phyloP scores from a whole-genome alignment of 2,113 vertebrate genomes.

The Gymnobelideus leadbeateri region DNA sequence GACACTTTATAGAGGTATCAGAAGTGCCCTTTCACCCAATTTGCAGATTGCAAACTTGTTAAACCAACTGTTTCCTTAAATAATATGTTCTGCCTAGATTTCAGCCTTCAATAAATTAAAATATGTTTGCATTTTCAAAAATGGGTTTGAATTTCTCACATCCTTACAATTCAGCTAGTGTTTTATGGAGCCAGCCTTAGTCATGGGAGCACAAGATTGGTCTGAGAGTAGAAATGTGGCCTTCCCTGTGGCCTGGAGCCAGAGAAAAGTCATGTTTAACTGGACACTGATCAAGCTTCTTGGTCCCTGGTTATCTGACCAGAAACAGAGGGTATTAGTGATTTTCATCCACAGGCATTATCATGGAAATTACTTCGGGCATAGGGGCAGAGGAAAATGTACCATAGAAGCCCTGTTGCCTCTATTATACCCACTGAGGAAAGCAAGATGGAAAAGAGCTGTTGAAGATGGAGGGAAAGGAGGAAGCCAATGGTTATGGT shows the following conservation, averaged over 20 bases:
- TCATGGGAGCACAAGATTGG: not conserved
- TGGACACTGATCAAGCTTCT: not conserved
- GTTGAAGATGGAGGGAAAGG: not conserved
- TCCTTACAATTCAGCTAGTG: not conserved
- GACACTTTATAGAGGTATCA: not conserved
- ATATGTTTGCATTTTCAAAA: conserved; percentile 51
- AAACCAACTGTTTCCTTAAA: conserved; percentile 64
- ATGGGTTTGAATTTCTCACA: conserved; percentile 54
- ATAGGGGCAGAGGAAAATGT: not conserved
- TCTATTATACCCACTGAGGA: not conserved
- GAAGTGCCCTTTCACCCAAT: conserved; percentile 42
- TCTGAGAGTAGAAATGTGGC: not conserved
- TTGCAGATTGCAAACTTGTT: conserved; percentile 67
- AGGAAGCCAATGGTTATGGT: not conserved
- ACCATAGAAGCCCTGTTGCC: not conserved
- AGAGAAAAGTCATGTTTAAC: not conserved
- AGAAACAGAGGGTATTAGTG: not conserved
- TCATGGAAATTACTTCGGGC: not conserved
- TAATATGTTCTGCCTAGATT: conserved; percentile 56
- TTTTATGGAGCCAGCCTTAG: not conserved
- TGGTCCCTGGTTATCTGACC: not conserved
- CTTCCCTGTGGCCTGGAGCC: not conserved
- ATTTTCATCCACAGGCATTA: not conserved
- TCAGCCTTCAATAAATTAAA: conserved; percentile 59
- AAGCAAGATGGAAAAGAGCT: not conserved